These are phyloP conservation scores for Euspilapteryx auroguttella DNA, from an alignment of 2,888 invertebrate species.

Conservation along the genomic window DNA sequence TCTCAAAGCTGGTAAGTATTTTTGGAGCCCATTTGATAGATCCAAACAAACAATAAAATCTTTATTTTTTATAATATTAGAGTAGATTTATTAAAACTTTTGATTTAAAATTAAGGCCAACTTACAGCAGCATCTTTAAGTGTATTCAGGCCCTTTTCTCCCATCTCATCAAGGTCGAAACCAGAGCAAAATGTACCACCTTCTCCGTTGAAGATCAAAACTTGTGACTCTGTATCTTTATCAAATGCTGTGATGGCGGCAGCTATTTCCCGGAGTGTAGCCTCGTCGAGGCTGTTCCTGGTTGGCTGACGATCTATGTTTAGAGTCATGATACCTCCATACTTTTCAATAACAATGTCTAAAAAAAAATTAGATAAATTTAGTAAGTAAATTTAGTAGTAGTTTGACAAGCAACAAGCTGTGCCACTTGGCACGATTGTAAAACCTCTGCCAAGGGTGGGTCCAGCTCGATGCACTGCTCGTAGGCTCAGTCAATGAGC, in stretches of 20 bases:
- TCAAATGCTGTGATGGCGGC: conserved; percentile 81
- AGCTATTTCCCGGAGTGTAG: conserved; percentile 68
- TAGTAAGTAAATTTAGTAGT: no score
- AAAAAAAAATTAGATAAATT: conserved; percentile 9
- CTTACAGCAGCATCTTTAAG: conserved; percentile 42
- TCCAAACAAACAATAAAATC: no score
- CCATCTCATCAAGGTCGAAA: conserved; percentile 81
- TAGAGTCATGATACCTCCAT: conserved; percentile 70
- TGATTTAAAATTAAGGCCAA: conserved; percentile 3
- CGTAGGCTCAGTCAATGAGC: no score
- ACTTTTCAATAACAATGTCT: conserved; percentile 62
- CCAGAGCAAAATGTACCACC: conserved; percentile 96
- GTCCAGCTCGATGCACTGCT: no score
- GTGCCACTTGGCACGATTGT: no score
- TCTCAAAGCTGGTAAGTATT: no score
- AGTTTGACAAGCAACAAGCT: no score
- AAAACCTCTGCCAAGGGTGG: no score
- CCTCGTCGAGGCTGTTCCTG: conserved; percentile 79
- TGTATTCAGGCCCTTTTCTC: conserved; percentile 30
- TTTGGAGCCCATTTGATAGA: no score
- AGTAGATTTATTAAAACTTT: neutral
- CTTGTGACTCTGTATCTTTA: conserved; percentile 66
- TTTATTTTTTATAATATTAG: neutral
- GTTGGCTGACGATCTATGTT: conserved; percentile 86
- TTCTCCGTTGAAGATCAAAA: conserved; percentile 83